A percentile compares a stretch with the other conserved stretches of the same genome.
These are phyloP conservation scores for Stegostoma tigrinum DNA, from an alignment of 2,113 vertebrate species.

Conservation along the genomic window DNA sequence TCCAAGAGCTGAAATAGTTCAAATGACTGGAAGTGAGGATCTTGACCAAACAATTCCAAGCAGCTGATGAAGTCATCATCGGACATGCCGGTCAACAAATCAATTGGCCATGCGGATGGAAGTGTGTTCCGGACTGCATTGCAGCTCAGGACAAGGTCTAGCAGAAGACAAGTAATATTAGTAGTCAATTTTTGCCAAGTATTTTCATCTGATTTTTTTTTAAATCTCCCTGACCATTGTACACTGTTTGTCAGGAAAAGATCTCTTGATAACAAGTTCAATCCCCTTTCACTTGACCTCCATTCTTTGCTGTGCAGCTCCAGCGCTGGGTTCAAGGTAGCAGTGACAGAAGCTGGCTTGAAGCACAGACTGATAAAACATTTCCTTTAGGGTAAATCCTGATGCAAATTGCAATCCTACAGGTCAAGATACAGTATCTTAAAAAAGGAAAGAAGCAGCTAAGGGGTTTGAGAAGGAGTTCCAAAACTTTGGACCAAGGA, in stretches of 20 bases:
- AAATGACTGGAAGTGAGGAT: constrained; percentile 50
- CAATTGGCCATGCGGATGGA: constrained; percentile 56
- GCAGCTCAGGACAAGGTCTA: constrained; percentile 50
- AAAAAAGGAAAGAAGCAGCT: background rate
- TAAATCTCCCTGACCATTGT: background rate
- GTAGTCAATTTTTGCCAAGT: background rate
- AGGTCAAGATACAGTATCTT: background rate
- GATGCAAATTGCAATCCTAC: background rate
- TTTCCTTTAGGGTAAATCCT: background rate
- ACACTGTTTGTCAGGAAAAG: background rate
- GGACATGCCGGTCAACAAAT: constrained; percentile 57
- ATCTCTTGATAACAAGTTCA: background rate
- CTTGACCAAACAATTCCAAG: constrained; percentile 61
- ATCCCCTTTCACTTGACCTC: background rate
- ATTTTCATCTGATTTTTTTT: background rate
- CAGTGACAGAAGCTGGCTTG: background rate
- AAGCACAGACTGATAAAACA: background rate
- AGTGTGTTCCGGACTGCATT: constrained; percentile 52
- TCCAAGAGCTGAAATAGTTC: constrained; percentile 51
- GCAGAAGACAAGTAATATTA: background rate
- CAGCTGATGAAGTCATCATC: constrained; percentile 54
- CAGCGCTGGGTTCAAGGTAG: background rate
- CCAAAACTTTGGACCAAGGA: too few relatives aligned
- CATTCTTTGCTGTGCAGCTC: background rate
- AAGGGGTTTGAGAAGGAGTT: background rate